Percentiles rank a stretch among this genome's conserved stretches.
Evolutionary conservation across 2,113 vertebrate species (phyloP).

Genomic region (Oxyura jamaicensis): DNA sequence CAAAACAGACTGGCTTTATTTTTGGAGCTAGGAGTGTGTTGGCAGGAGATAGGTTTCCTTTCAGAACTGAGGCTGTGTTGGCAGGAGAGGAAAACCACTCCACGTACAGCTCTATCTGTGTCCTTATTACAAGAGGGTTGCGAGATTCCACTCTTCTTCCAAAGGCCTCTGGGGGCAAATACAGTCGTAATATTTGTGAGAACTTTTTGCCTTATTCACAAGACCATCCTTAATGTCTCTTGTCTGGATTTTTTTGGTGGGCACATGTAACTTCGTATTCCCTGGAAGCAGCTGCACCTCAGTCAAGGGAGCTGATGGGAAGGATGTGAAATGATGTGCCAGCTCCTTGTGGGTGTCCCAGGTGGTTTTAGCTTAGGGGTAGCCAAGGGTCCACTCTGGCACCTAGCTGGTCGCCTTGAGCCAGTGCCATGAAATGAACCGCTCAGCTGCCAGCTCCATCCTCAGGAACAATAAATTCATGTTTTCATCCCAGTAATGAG

Average conservation of each 20-base stretch:
- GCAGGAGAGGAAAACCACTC: not conserved
- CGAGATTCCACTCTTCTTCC: not conserved
- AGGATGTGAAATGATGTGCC: not conserved
- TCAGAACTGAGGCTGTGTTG: not conserved
- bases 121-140: not conserved
- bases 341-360: not conserved
- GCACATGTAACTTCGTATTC: not conserved
- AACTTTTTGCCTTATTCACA: no score
- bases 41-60: not conserved
- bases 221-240: not conserved
- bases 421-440: accelerated
- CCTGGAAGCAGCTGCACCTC: not conserved
- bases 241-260: not conserved
- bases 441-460: not conserved
- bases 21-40: not conserved
- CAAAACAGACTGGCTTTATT: not conserved
- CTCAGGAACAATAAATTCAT: slow-evolving; percentile 19
- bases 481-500: slow-evolving; percentile 27
- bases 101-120: not conserved
- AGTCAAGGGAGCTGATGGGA: not conserved
- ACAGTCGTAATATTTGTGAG: not conserved
- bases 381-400: not conserved
- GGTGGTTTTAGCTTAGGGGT: not conserved
- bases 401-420: not conserved
- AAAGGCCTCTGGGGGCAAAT: not conserved